Evolutionary conservation across 2,797 vertebrate genomes (phyloP).

Genomic region (Anguilla obscura): DNA sequence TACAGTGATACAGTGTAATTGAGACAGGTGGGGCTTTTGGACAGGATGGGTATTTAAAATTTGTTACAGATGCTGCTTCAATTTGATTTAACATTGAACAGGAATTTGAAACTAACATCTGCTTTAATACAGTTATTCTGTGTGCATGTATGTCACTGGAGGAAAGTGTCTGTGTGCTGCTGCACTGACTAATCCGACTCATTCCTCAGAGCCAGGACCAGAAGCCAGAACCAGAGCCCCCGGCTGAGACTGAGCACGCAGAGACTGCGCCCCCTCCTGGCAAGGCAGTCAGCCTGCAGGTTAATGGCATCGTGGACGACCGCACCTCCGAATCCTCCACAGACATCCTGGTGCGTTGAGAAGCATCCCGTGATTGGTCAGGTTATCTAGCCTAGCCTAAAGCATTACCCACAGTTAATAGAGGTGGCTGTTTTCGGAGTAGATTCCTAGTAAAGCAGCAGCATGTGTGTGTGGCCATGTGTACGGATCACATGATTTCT

Average conservation of each 20-base stretch:
- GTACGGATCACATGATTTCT: not conserved
- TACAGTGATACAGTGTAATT: not conserved
- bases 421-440: not conserved
- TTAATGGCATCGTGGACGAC: constrained; percentile 90
- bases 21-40: not conserved
- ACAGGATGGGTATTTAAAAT: not conserved
- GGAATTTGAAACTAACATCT: not conserved
- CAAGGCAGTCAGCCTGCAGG: constrained; percentile 75
- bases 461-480: not conserved
- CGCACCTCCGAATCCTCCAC: constrained; percentile 87
- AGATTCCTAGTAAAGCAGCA: not conserved
- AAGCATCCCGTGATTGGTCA: not conserved
- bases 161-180: not conserved
- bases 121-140: not conserved
- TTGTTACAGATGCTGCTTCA: not conserved
- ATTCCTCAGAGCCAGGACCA: constrained; percentile 47
- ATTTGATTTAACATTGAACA: not conserved
- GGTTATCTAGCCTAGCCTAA: not conserved
- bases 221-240: constrained; percentile 51
- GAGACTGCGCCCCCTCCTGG: constrained; percentile 64
- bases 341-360: constrained; percentile 85
- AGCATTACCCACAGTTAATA: not conserved
- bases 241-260: constrained; percentile 61
- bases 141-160: not conserved
- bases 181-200: not conserved